These are phyloP conservation scores for Fopius arisanus DNA, from an alignment of 1,140 invertebrate genomes.

Conservation along the genomic window DNA sequence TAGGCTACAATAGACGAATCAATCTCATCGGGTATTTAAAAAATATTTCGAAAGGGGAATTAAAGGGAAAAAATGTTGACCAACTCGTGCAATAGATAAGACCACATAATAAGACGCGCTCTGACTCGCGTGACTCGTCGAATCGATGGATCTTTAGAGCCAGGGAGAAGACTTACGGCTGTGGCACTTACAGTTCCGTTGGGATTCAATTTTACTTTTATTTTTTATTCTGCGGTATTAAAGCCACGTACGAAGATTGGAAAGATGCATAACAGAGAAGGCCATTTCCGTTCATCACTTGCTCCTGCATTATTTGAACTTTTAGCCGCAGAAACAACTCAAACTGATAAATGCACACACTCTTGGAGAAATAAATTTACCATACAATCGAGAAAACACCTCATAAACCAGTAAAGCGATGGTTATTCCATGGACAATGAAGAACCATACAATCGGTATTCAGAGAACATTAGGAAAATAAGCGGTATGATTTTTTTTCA, in stretches of 20 bases:
- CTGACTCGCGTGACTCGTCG: conserved; percentile 29
- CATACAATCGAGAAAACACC: too few species aligned
- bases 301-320: neutral
- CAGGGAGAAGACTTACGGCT: neutral
- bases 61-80: neutral
- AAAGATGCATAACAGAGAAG: neutral
- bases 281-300: neutral
- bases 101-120: conserved; percentile 26
- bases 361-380: too few species aligned
- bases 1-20: conserved; percentile 26
- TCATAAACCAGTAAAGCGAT: too few species aligned
- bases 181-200: conserved; percentile 2
- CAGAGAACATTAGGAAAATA: too few species aligned
- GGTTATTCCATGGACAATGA: too few species aligned
- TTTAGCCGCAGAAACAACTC: too few species aligned
- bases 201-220: conserved; percentile 21
- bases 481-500: too few species aligned
- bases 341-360: too few species aligned
- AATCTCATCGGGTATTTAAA: conserved; percentile 13
- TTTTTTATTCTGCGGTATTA: neutral
- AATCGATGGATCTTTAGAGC: conserved; percentile 25
- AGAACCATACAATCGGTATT: too few species aligned
- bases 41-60: conserved; percentile 17
- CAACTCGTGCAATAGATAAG: conserved; percentile 31
- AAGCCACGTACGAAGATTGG: neutral